Evolutionary conservation across 2,888 invertebrate species (phyloP).

Genomic region (Griposia aprilina): DNA sequence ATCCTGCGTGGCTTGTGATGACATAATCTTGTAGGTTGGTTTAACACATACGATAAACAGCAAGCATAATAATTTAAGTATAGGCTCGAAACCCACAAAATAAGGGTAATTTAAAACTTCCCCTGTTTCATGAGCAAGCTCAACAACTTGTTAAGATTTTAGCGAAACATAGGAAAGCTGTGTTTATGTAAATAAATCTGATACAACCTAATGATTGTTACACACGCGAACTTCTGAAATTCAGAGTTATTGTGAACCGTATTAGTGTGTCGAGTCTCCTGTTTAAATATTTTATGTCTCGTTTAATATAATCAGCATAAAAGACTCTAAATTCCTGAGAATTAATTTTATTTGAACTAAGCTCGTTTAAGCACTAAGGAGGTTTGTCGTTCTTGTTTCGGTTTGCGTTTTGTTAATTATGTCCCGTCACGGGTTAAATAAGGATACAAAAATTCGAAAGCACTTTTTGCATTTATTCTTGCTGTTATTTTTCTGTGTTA

Average conservation of each 20-base stretch:
- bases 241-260: conserved; percentile 29
- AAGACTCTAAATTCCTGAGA: conserved; percentile 10
- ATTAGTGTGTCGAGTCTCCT: conserved; percentile 19
- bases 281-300: conserved; percentile 46
- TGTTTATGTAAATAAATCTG: conserved; percentile 76
- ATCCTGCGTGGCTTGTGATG: neutral
- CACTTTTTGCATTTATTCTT: too few relatives aligned
- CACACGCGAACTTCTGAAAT: conserved; percentile 70
- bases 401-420: conserved; percentile 18
- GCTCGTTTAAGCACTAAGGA: neutral
- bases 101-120: conserved; percentile 50
- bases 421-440: neutral
- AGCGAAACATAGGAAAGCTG: conserved; percentile 64
- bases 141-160: conserved; percentile 72
- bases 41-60: neutral
- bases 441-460: too few relatives aligned
- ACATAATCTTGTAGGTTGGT: neutral
- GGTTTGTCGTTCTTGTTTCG: neutral
- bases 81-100: conserved; percentile 17
- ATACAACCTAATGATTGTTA: conserved; percentile 70
- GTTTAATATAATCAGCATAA: conserved; percentile 19
- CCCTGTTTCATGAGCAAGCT: conserved; percentile 63
- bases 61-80: conserved; percentile 19
- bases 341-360: conserved; percentile 22
- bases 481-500: too few relatives aligned